Percentiles rank a stretch among this genome's conserved stretches.
Conservation (phyloP, 2,113 vertebrate species). For the Platichthys stellatus region DNA sequence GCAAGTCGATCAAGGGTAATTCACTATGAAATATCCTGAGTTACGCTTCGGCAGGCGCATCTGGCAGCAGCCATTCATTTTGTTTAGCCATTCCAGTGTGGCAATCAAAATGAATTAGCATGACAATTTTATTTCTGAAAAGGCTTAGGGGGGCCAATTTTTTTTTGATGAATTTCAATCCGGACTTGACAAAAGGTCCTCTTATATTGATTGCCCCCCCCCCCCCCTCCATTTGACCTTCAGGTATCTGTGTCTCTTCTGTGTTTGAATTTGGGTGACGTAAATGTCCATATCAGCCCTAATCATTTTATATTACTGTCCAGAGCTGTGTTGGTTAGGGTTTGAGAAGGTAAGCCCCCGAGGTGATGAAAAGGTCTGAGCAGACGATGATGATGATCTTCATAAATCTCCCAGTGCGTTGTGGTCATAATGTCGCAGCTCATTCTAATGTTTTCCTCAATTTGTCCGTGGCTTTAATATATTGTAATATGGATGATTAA, state of each 20-base stretch:
- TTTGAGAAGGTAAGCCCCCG: constrained; percentile 45
- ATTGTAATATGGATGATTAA: constrained; percentile 46
- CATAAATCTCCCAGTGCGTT: constrained; percentile 61
- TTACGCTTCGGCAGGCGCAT: constrained; percentile 77
- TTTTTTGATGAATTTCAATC: constrained; percentile 82
- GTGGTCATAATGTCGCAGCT: constrained; percentile 33
- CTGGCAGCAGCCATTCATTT: constrained; percentile 84
- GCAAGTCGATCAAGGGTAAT: constrained; percentile 79
- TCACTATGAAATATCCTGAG: constrained; percentile 84
- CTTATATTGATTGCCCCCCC: constrained; percentile 53
- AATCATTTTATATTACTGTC: constrained; percentile 57
- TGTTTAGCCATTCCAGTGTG: constrained; percentile 84
- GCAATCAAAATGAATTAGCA: constrained; percentile 88
- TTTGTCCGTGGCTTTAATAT: constrained; percentile 40
- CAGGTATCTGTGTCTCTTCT: constrained; percentile 64
- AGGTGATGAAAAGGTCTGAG: constrained; percentile 60
- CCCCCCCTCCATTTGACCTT: constrained; percentile 64
- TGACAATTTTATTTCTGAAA: constrained; percentile 87
- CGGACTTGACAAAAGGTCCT: constrained; percentile 75
- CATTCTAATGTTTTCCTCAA: constrained; percentile 50
- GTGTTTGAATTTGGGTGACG: constrained; percentile 41
- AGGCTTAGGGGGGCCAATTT: constrained; percentile 70
- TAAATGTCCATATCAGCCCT: constrained; percentile 64
- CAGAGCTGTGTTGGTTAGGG: constrained; percentile 48
- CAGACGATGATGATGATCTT: constrained; percentile 39